Conservation (phyloP, 2,113 vertebrate genomes). For the Myiagra hebetior region DNA sequence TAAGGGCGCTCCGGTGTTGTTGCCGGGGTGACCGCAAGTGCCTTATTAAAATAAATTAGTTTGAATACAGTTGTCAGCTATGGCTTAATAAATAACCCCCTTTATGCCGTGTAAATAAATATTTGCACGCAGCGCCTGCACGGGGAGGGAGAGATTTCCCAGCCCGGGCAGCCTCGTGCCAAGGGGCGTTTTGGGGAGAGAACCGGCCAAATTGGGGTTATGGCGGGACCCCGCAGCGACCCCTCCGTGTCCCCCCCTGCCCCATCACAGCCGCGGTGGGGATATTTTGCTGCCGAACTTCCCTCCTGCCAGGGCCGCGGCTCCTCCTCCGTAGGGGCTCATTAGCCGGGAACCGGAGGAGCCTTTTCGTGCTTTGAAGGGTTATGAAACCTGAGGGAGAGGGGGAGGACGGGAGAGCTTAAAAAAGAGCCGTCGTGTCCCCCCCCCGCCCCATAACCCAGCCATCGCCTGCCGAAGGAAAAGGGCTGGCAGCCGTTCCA, state of each 20-base stretch:
- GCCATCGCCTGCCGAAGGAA: constrained; percentile 9
- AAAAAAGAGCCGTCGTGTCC: constrained; percentile 45
- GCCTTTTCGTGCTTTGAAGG: neutral
- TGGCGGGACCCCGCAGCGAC: neutral
- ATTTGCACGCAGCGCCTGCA: neutral
- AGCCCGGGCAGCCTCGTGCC: neutral
- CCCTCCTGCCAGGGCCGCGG: neutral
- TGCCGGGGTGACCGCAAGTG: constrained; percentile 28
- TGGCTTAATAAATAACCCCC: constrained; percentile 62
- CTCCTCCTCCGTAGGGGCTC: neutral
- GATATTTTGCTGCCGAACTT: neutral
- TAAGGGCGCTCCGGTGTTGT: neutral
- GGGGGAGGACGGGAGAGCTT: constrained; percentile 53
- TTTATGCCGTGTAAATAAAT: constrained; percentile 51
- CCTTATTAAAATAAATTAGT: constrained; percentile 66
- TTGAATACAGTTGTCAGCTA: constrained; percentile 20
- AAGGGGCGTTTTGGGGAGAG: neutral
- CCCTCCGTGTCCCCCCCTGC: neutral
- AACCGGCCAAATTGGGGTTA: fast-evolving
- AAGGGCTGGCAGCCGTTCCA: constrained; percentile 20
- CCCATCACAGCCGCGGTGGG: fast-evolving
- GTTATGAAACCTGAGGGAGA: constrained; percentile 50
- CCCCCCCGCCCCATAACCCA: neutral
- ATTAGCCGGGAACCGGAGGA: neutral
- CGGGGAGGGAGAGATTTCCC: neutral